A percentile compares a stretch with the other conserved stretches of the same genome.
phyloP scores from a whole-genome alignment of 2,888 invertebrate genomes.

The Himalopsyche tibetana region DNA sequence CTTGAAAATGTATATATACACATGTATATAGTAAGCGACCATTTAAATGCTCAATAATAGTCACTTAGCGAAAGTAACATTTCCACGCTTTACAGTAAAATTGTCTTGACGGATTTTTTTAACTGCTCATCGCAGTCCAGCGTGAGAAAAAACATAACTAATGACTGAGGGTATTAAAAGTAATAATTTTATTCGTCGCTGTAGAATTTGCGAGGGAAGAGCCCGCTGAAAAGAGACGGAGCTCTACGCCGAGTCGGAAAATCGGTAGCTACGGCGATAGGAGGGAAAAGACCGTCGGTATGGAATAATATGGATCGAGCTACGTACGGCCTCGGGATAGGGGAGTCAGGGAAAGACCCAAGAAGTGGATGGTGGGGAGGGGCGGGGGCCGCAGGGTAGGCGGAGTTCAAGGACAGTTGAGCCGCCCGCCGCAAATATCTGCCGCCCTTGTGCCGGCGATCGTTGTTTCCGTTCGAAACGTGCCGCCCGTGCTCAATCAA shows the following conservation, averaged over 20 bases:
- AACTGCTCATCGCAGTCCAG: constrained; percentile 11
- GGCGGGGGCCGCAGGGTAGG: constrained; percentile 40
- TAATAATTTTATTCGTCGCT: constrained; percentile 27
- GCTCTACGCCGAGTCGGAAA: constrained; percentile 9
- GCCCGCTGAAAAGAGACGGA: constrained; percentile 8
- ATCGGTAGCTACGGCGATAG: constrained; percentile 31
- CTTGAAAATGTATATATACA: too few species aligned
- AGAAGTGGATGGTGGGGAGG: constrained; percentile 34
- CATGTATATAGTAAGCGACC: too few species aligned
- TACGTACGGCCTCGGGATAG: constrained; percentile 47
- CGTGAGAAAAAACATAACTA: constrained; percentile 33
- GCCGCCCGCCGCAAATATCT: constrained; percentile 48
- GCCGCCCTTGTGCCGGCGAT: constrained; percentile 43
- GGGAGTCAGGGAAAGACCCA: constrained; percentile 23
- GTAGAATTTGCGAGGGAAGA: neutral
- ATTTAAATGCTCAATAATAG: too few species aligned
- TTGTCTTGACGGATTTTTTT: neutral
- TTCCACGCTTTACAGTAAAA: constrained; percentile 8
- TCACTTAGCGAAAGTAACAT: neutral
- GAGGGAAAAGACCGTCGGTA: constrained; percentile 40
- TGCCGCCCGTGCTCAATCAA: constrained; percentile 39
- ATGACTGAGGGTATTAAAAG: neutral
- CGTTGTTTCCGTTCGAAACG: constrained; percentile 1
- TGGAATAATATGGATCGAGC: constrained; percentile 50
- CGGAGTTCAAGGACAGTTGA: constrained; percentile 57